phyloP scores from a whole-genome alignment of 1,140 invertebrate species.

The Neuroterus valhalla region DNA sequence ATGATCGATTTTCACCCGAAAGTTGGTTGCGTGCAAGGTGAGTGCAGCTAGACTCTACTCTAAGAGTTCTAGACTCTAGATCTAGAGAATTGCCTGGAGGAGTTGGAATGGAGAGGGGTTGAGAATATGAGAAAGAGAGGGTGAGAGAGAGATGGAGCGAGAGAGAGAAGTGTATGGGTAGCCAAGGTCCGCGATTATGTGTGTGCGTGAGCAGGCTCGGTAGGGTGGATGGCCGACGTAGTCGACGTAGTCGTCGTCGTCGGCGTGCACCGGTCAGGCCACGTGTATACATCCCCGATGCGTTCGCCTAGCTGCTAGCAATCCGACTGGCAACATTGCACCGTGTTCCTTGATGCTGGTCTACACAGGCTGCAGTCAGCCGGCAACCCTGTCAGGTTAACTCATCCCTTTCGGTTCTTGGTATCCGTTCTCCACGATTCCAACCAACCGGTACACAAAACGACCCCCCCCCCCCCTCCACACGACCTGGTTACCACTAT shows the following conservation, averaged over 20 bases:
- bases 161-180: conserved; percentile 30
- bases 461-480: neutral
- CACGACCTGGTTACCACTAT: neutral
- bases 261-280: neutral
- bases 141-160: conserved; percentile 37
- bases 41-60: conserved; percentile 39
- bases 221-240: conserved; percentile 2
- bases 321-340: conserved; percentile 18
- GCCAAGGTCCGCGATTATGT: neutral
- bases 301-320: conserved; percentile 20
- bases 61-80: too few species aligned
- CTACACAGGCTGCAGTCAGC: conserved; percentile 8
- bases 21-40: conserved; percentile 37
- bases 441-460: conserved; percentile 21
- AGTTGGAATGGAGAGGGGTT: conserved; percentile 43
- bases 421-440: conserved; percentile 28
- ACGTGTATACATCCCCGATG: conserved; percentile 33
- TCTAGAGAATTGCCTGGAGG: conserved; percentile 18
- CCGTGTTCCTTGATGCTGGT: conserved; percentile 13
- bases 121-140: conserved; percentile 3
- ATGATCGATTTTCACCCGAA: neutral
- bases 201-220: conserved; percentile 23
- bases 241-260: neutral
- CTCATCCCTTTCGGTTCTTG: conserved; percentile 22
- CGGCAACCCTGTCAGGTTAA: conserved; percentile 12